Evolutionary conservation across 2,797 vertebrate species (phyloP), one percentile per base, ranked within the genome.

Genomic region (Coracias cyanogaster): DNA sequence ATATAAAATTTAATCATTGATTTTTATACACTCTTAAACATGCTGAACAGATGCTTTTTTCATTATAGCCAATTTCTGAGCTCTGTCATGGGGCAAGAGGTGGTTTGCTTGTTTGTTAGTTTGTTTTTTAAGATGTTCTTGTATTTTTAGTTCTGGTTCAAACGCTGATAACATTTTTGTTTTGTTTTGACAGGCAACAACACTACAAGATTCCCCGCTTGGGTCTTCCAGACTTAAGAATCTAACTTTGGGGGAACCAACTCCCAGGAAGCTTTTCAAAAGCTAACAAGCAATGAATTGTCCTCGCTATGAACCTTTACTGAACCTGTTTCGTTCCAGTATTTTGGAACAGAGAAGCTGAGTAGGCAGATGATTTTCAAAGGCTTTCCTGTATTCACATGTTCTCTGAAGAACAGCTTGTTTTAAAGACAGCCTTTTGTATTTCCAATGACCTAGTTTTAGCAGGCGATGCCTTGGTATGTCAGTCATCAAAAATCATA

Each of bases 201-300:
- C 54, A 64, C 69, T 73, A 77, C 14, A 93, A 54, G 76, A 97
- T 7, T 98, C 98, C 26, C 98, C 98, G 6, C 96, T 98, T 69
- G 96, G 95, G 7, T 97, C 97, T 87, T 94, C 93, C 46, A 93
- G 48, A 74, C 76, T 98, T 65, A 89, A 72, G 89, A 97, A 94
- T 65, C 74, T 98, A 83, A 96, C 82, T 87, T 82, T 98, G 62
- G 93, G 88, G 82, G 79, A 55, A 9, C 43, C 92, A n/a, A 57
- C 20, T 57, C 92, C 95, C 24, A 98, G 84, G 94, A 94, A 97
- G 82, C 97, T 98, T 85, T 98, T 98, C 77, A 93, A 96, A 92
- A 72, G 29, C 25, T 88, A 54, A 82, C 49, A 43, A 35, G 65
- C 22, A 29, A 12, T 28, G 39, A 57, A 18, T 22, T 76, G 9